Conservation (phyloP, 2,797 vertebrate species). For the Myotis planiceps region DNA sequence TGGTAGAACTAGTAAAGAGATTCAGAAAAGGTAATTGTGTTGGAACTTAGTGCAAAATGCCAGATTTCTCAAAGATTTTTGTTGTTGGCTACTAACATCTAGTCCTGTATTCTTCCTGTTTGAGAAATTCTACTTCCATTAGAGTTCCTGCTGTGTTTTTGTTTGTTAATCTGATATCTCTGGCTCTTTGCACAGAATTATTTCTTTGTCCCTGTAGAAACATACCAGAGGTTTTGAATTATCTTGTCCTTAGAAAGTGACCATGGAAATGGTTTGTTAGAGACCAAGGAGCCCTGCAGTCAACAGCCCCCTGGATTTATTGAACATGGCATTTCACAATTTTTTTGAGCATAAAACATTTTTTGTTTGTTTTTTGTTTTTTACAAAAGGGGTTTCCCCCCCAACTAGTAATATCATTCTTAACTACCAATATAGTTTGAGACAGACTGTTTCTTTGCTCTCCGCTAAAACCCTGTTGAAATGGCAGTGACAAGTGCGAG, state of each 20-base stretch:
- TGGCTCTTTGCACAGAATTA: background rate
- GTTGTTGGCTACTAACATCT: background rate
- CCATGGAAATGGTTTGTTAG: background rate
- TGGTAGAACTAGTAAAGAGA: background rate
- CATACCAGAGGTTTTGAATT: background rate
- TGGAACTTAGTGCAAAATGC: background rate
- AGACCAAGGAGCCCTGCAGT: background rate
- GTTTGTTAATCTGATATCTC: background rate
- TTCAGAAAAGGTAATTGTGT: background rate
- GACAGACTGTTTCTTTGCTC: background rate
- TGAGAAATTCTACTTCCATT: background rate
- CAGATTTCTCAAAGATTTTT: background rate
- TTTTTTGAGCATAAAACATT: background rate
- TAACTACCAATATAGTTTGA: background rate
- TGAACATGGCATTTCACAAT: background rate
- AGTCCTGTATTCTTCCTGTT: background rate
- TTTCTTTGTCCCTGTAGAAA: background rate
- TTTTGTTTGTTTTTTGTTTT: background rate
- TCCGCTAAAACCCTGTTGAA: background rate
- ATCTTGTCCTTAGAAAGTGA: background rate
- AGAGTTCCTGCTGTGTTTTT: background rate
- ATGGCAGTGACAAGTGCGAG: background rate
- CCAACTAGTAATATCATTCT: background rate
- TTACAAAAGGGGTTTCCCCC: background rate
- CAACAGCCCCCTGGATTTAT: background rate